Evolutionary conservation across 2,888 invertebrate genomes (phyloP), one percentile per base, ranked within the genome.

Genomic region (Piscicola geometra): DNA sequence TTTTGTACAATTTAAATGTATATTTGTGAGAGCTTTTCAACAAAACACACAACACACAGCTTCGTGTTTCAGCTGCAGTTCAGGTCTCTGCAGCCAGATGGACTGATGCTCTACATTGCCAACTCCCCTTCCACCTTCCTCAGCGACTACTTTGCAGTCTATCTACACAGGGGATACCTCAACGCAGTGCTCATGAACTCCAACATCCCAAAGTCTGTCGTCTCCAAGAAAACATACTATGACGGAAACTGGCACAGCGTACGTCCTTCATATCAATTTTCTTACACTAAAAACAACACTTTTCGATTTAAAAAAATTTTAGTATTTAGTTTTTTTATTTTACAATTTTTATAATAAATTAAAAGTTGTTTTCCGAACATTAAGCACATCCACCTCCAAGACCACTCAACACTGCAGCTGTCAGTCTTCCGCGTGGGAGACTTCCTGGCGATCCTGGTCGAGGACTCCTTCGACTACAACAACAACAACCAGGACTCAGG

Each of bases 201-300:
- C 12, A 71, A 76, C 12, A 56, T 30, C 5, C 69, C 77, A 2
- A 77, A 75, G 70, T 36, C 66, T 32, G 71, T 79, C 28, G 52
- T 25, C 28, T 77, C 78, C 32, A 75, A 56, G 30, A 76, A 76
- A 21, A 78, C 41, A 15, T 81, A 80, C 67, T 78, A 81, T 52
- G 78, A 78, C 21, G 81, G 81, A 12, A 25, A 76, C n/a, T 81
- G 81, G 81, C 76, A 76, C 32, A 75, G 77, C 78, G 81, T 81
- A 75, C 67, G 76, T 30, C 41, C 30, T 35, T 12, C 12, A 5
- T 25, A 9, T 41, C 41, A 41, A 5, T 41, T 5, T 15, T 41
- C 47, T 35, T 33, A 70, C 41, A 64, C 21, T 66, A 35, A 33
- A 25, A 33, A 33, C 1, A 32, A 33, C 33, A 5, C 28, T 1